Evolutionary conservation across 2,113 vertebrate species (phyloP).

Genomic region (Choloepus hoffmanni): DNA sequence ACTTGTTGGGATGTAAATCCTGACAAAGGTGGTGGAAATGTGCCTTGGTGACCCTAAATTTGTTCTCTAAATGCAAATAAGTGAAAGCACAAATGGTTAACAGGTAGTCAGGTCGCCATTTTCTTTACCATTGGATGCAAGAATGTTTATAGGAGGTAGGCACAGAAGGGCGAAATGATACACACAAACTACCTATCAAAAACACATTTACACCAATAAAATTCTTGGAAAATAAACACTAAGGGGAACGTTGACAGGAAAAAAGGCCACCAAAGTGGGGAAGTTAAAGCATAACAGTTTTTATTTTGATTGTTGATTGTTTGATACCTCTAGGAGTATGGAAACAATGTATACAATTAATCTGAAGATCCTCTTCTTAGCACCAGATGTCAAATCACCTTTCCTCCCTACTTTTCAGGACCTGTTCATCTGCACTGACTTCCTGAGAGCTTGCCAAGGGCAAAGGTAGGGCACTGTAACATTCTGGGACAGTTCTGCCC

Average conservation of each 20-base stretch:
- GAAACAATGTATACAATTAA: not conserved
- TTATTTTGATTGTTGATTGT: not conserved
- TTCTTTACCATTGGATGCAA: not conserved
- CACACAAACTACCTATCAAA: not conserved
- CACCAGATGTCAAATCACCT: not conserved
- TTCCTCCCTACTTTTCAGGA: not conserved
- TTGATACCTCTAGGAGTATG: not conserved
- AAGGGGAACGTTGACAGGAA: not conserved
- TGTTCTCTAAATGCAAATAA: not conserved
- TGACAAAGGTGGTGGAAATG: not conserved
- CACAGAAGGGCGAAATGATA: not conserved
- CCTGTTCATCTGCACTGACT: not conserved
- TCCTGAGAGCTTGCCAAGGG: not conserved
- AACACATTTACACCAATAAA: not conserved
- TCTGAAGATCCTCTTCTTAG: not conserved
- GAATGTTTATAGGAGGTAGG: not conserved
- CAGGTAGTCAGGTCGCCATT: not conserved
- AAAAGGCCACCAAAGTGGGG: not conserved
- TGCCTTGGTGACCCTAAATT: not conserved
- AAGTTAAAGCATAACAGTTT: not conserved
- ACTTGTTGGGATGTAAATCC: constrained; percentile 20
- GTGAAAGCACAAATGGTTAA: not conserved
- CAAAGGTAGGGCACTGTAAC: not conserved
- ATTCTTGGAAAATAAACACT: not conserved
- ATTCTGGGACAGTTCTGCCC: not conserved